A percentile compares a stretch with the other conserved stretches of the same genome.
These are phyloP conservation scores for Papilio protenor DNA, from an alignment of 2,888 invertebrate species.

Conservation along the genomic window DNA sequence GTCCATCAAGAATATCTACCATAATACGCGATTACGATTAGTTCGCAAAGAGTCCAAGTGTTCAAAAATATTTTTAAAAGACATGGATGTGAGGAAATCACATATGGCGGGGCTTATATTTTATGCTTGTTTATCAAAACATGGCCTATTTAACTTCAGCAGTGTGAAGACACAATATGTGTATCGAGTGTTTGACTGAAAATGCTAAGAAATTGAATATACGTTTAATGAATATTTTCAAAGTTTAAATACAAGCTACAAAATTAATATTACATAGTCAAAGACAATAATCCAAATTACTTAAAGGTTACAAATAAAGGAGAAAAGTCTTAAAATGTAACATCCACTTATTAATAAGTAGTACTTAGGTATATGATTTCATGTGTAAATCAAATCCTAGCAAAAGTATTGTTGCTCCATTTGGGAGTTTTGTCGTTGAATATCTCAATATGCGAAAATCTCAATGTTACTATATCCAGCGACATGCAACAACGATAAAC, in stretches of 20 bases:
- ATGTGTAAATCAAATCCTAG: conserved; percentile 12
- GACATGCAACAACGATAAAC: background rate
- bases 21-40: conserved; percentile 53
- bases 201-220: conserved; percentile 6
- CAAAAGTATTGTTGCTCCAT: background rate
- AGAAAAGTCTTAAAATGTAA: conserved; percentile 29
- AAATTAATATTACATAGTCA: conserved; percentile 19
- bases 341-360: conserved; percentile 28
- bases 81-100: no score
- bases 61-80: no score
- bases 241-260: conserved; percentile 28
- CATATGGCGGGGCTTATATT: no score
- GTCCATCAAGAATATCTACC: conserved; percentile 99
- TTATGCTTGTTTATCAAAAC: background rate
- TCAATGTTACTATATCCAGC: background rate
- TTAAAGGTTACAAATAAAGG: conserved; percentile 18
- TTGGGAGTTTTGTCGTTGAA: background rate
- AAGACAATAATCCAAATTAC: conserved; percentile 24
- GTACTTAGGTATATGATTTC: conserved; percentile 11
- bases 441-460: background rate
- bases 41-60: background rate
- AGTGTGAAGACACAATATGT: background rate
- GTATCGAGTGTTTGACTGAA: background rate
- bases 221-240: conserved; percentile 22
- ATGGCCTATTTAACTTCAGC: background rate